Evolutionary conservation across 2,888 invertebrate species (phyloP), one percentile per base, ranked within the genome.

Genomic region (Drosophila histrio): DNA sequence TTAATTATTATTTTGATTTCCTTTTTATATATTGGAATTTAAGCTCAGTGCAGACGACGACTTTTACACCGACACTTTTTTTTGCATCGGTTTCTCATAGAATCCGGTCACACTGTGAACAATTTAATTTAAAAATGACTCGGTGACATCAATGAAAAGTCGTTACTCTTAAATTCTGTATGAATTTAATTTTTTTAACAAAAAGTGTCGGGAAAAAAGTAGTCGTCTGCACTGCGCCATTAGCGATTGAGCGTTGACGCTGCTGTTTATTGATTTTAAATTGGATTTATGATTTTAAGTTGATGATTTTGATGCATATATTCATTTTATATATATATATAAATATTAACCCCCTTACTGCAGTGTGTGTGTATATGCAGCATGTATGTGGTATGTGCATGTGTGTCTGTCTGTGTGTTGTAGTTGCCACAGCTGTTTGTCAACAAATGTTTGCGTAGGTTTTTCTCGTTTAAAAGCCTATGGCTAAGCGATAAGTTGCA

Each of bases 381-480:
- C 26, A 1, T n/a, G 22, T 34, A 59, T 60, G 46, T 54, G 54
- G 68, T 52, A 46, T 59, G 56, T 70, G 72, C n/a, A n/a, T 68
- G 58, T 43, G 38, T 22, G 15, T 63, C 15, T 39, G 7, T 26
- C 28, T 30, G 32, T 57, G 56, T 24, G 22, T 53, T 52, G 15
- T 36, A 17, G 19, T 41, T 60, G 17, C 26, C 68, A 60, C 66
- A 71, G 66, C 72, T 76, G 56, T 41, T 65, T 13, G 22, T 67
- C 82, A 80, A 80, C 88, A 76, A 67, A 80, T 79, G 72, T 90
- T 90, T 90, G 85, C 90, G 79, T 90, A 88, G 90, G 86, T 90
- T 90, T 90, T 90, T 90, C 88, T 77, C 66, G 79, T 77, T 54
- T 74, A 89, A 90, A 90, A 90, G 89, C 88, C 90, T 90, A 88